Percentiles rank a stretch among this genome's conserved stretches.
These are phyloP conservation scores for Drosophila kanapiae DNA, from an alignment of 1,140 invertebrate species.

Conservation along the genomic window DNA sequence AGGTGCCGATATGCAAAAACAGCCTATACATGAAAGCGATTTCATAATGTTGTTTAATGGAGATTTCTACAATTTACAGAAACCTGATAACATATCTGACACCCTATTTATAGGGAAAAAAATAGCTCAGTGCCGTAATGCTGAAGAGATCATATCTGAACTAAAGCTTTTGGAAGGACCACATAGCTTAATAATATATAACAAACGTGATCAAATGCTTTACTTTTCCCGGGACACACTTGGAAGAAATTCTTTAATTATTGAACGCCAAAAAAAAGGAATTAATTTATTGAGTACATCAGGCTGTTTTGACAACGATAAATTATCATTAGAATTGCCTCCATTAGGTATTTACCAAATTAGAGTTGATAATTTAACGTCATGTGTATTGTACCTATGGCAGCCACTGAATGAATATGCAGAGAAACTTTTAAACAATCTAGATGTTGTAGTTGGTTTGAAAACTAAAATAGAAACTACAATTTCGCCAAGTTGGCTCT, in stretches of 20 bases:
- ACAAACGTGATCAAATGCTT: too few relatives aligned
- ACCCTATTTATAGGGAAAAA: slow-evolving; percentile 47
- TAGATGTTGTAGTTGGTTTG: slow-evolving; percentile 47
- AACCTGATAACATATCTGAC: slow-evolving; percentile 48
- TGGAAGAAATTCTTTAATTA: too few relatives aligned
- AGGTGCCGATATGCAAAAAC: slow-evolving; percentile 86
- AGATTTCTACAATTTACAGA: slow-evolving; percentile 89
- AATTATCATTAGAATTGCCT: too few relatives aligned
- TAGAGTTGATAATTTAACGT: too few relatives aligned
- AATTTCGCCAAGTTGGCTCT: slow-evolving; percentile 48
- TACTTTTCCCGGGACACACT: too few relatives aligned
- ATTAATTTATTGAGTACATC: too few relatives aligned
- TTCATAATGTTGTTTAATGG: slow-evolving; percentile 93
- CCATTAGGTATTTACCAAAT: too few relatives aligned
- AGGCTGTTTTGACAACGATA: too few relatives aligned
- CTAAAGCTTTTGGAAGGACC: slow-evolving; percentile 90
- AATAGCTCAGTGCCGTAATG: slow-evolving; percentile 30
- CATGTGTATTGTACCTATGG: slow-evolving; percentile 64
- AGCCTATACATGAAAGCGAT: slow-evolving; percentile 87
- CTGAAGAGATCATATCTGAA: slow-evolving; percentile 31
- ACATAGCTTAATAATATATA: slow-evolving; percentile 93
- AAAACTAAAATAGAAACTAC: too few relatives aligned
- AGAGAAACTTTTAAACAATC: slow-evolving; percentile 26
- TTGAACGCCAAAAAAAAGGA: too few relatives aligned
- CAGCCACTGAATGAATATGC: slow-evolving; percentile 29